Conservation (phyloP, 1,140 invertebrate genomes). For the Solenopsis invicta region DNA sequence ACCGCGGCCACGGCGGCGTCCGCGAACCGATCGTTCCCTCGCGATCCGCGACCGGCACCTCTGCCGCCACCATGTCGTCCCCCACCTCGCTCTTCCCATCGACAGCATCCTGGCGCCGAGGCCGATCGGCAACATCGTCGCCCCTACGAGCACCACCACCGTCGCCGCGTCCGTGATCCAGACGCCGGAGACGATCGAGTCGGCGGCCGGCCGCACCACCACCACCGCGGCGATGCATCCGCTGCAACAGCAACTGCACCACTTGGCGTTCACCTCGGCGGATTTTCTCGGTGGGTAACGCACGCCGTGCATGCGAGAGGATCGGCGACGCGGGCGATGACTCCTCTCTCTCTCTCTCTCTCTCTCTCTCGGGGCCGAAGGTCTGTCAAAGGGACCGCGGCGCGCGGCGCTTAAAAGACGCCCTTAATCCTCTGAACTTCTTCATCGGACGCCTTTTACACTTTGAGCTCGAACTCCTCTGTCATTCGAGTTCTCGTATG, state of each 20-base stretch:
- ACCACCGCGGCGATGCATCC: slow-evolving; percentile 81
- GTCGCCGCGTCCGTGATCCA: slow-evolving; percentile 72
- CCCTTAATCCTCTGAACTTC: slow-evolving; percentile 13
- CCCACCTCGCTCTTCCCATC: slow-evolving; percentile 92
- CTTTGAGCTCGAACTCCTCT: neutral
- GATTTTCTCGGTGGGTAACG: slow-evolving; percentile 92
- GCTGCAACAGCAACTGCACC: slow-evolving; percentile 87
- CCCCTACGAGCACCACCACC: slow-evolving; percentile 67
- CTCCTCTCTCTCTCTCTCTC: slow-evolving; percentile 16
- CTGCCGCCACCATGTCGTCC: slow-evolving; percentile 86
- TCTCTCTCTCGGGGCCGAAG: neutral
- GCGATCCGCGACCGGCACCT: slow-evolving; percentile 71
- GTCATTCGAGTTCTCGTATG: neutral
- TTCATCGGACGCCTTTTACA: neutral
- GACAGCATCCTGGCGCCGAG: slow-evolving; percentile 92
- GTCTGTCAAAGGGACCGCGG: neutral
- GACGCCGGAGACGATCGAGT: slow-evolving; percentile 78
- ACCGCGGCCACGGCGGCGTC: no score
- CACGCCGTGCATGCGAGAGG: neutral
- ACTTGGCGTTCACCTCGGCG: slow-evolving; percentile 88
- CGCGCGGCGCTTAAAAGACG: slow-evolving; percentile 27
- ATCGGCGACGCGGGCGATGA: neutral
- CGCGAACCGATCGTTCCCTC: slow-evolving; percentile 67
- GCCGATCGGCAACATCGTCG: slow-evolving; percentile 80
- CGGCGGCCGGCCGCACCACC: slow-evolving; percentile 84